Evolutionary conservation across 2,888 invertebrate species (phyloP).

Genomic region (Cylloceria caligata): DNA sequence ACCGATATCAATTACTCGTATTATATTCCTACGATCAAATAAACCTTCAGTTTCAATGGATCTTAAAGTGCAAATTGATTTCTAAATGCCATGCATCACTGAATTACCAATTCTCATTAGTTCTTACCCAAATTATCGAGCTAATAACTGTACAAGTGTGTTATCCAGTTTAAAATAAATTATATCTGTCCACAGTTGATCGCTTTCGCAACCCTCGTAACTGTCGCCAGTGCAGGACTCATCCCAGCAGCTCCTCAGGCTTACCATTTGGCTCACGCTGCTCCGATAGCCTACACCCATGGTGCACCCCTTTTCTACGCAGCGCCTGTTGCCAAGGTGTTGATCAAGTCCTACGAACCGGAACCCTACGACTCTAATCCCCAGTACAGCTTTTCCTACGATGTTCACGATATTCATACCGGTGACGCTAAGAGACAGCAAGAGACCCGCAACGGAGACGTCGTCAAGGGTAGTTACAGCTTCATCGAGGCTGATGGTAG

Average conservation of each 20-base stretch:
- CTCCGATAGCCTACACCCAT: slow-evolving; percentile 9
- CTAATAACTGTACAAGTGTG: background rate
- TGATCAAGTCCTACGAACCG: slow-evolving; percentile 50
- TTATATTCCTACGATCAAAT: background rate
- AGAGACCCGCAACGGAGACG: slow-evolving; percentile 68
- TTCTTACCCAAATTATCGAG: background rate
- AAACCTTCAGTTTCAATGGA: background rate
- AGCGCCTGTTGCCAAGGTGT: slow-evolving; percentile 39
- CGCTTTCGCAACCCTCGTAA: slow-evolving; percentile 49
- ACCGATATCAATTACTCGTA: background rate
- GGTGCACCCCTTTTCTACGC: slow-evolving; percentile 48
- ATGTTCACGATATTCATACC: slow-evolving; percentile 63
- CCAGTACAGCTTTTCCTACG: slow-evolving; percentile 72
- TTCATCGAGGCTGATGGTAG: slow-evolving; percentile 68
- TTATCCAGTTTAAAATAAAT: background rate
- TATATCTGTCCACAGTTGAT: slow-evolving; percentile 44
- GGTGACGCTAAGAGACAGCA: slow-evolving; percentile 69
- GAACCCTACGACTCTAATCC: slow-evolving; percentile 65
- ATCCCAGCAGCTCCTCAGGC: slow-evolving; percentile 34
- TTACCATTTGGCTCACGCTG: slow-evolving; percentile 40
- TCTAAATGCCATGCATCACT: background rate
- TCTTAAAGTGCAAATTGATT: slow-evolving; percentile 6
- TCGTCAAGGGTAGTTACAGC: slow-evolving; percentile 68
- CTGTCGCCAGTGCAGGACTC: slow-evolving; percentile 46
- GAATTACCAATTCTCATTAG: background rate